Evolutionary conservation across 2,797 vertebrate genomes (phyloP), one percentile per base, ranked within the genome.

Genomic region (Neoniphon sammara): DNA sequence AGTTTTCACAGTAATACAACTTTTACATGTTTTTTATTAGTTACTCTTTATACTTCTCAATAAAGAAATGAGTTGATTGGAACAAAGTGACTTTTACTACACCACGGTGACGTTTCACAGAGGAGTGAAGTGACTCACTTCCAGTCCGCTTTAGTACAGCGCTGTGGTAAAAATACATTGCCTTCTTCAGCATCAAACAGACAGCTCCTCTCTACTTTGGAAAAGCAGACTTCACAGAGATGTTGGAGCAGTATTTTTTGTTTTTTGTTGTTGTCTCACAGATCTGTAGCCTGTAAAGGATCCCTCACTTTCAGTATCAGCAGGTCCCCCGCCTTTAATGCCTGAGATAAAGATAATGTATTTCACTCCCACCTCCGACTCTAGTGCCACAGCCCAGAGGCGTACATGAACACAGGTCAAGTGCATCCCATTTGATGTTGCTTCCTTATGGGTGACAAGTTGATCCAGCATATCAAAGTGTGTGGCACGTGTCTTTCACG

Each of bases 371-470:
- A 56, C 84, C 75, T 77, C 78, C 73, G 36, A 81, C 85, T 65
- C 47, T 61, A 66, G 70, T 42, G 47, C 69, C 7, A 18, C 44
- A 83, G 75, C 80, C 80, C 81, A 84, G 75, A 87, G 83, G 86
- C 74, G 54, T 84, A 68, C 71, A 71, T 81, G 80, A 60, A 80
- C 87, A 80, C 75, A 78, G 91, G 89, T 91, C 88, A 90, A 89
- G 80, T 20, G 63, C 81, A 70, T 83, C 89, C 89, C 84, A 89
- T 84, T 84, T 85, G 63, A 76, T 59, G 80, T 82, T 60, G 56
- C 84, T 80, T 78, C 73, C 78, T 87, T 77, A 69, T 44, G 68
- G 81, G 72, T 59, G 85, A 84, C 27, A 66, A 78, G 80, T 80
- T 75, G 70, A 78, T 82, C 74, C 74, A 78, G 80, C 82, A 83